Conservation (phyloP, 1,140 invertebrate species). For the Orius insidiosus region DNA sequence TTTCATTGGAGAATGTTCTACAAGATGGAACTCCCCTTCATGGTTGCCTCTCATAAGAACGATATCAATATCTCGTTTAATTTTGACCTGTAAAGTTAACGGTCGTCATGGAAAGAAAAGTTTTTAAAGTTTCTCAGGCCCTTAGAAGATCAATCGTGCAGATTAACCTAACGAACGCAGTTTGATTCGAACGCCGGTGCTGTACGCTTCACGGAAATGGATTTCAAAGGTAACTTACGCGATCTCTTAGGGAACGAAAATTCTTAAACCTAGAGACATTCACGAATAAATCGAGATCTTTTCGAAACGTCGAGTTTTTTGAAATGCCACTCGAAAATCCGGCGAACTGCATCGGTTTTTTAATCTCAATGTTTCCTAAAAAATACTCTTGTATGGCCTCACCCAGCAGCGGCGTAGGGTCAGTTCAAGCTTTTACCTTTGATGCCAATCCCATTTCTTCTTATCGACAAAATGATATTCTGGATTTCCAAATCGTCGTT, state of each 20-base stretch:
- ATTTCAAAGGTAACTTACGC: not conserved
- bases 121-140: constrained; percentile 15
- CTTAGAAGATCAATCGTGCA: not conserved
- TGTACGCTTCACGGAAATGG: not conserved
- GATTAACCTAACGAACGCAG: no score
- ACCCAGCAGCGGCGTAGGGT: no score
- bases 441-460: constrained; percentile 46
- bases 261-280: constrained; percentile 45
- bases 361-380: constrained; percentile 5
- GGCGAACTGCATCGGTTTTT: not conserved
- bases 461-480: constrained; percentile 40
- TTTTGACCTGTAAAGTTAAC: constrained; percentile 26
- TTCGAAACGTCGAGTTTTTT: constrained; percentile 29
- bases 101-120: not conserved
- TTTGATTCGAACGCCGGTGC: not conserved
- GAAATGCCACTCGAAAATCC: not conserved
- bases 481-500: constrained; percentile 30
- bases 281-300: constrained; percentile 40
- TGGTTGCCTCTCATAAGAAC: constrained; percentile 50
- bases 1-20: constrained; percentile 45
- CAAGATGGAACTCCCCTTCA: constrained; percentile 38
- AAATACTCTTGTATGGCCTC: no score
- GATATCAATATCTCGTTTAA: constrained; percentile 40
- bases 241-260: constrained; percentile 33
- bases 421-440: constrained; percentile 32